A percentile compares a stretch with the other conserved stretches of the same genome.
These are phyloP conservation scores for Listronotus oregonensis DNA, from an alignment of 1,140 invertebrate genomes.

Conservation along the genomic window DNA sequence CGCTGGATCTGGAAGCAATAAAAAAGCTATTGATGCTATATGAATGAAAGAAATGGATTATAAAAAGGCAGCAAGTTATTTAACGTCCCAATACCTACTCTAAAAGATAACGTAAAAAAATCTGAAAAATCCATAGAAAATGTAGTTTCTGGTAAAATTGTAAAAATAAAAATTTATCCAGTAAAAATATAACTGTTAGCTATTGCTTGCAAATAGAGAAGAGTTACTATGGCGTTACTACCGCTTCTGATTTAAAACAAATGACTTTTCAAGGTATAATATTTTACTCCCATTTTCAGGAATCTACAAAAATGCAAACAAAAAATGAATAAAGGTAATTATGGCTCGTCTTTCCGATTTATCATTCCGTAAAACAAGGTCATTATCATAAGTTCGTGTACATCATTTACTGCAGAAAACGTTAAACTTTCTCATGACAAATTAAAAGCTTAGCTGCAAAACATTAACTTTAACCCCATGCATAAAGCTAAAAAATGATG, in stretches of 20 bases:
- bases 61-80: slow-evolving; percentile 7
- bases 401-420: no score
- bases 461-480: no score
- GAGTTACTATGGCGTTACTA: slow-evolving; percentile 12
- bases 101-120: neutral
- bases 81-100: slow-evolving; percentile 2
- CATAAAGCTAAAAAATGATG: no score
- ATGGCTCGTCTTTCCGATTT: neutral
- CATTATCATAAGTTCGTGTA: no score
- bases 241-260: slow-evolving; percentile 20
- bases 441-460: no score
- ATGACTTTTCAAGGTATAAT: slow-evolving; percentile 13
- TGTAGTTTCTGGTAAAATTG: slow-evolving; percentile 1
- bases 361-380: no score
- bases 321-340: slow-evolving; percentile 6
- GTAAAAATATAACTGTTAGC: slow-evolving; percentile 10
- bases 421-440: no score
- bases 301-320: slow-evolving; percentile 1
- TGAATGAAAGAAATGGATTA: neutral
- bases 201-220: slow-evolving; percentile 15
- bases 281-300: slow-evolving; percentile 11
- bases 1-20: no score
- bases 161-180: slow-evolving; percentile 1
- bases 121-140: neutral
- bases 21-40: no score